Base-by-base conservation (phyloP, 2,888 invertebrate genomes). In the Drosophila helvetica region DNA sequence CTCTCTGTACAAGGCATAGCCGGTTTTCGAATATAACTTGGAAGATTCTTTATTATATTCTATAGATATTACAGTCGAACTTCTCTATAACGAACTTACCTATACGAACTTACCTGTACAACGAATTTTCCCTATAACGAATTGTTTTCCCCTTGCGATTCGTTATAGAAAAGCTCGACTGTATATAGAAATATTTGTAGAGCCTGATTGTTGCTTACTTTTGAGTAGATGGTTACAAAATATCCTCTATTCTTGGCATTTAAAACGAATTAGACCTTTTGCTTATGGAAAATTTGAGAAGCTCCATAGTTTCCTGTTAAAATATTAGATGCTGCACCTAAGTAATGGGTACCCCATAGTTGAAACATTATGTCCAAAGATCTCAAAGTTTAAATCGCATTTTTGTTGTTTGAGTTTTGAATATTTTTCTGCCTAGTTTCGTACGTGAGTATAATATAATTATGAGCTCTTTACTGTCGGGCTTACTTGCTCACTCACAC, bases 381-480 rank as follows among this genome's bases (percentile, higher is more conserved):
- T 15, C 33, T 5, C 4, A 15, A 15, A 38, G 15, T 38, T 38
- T 38, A 38, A 38, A 15, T 38, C 38, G 38, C 38, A 38, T 38
- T 38, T 38, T n/a, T 38, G 38, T 38, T 38, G 38, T n/a, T 60
- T 62, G 53, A 62, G 47, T 67, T 76, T 67, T 64, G 46, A 61
- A 68, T 64, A 74, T 55, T 86, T 85, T 86, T 86, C 83, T 82
- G 82, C 83, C 72, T 69, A 79, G 78, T 80, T 78, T 78, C 66
- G 75, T 86, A 85, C 84, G 86, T 85, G 88, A 86, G 78, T 78
- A 77, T 78, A 88, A 86, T 86, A 85, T 84, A 82, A 82, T 84
- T 84, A 88, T 88, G 88, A 84, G 86, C 84, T 82, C 87, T 83
- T 83, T 84, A 66, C 63, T 72, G 56, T 57, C 69, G 69, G 71